Conservation (phyloP, 2,797 vertebrate genomes). For the Gymnopithys bicolor region DNA sequence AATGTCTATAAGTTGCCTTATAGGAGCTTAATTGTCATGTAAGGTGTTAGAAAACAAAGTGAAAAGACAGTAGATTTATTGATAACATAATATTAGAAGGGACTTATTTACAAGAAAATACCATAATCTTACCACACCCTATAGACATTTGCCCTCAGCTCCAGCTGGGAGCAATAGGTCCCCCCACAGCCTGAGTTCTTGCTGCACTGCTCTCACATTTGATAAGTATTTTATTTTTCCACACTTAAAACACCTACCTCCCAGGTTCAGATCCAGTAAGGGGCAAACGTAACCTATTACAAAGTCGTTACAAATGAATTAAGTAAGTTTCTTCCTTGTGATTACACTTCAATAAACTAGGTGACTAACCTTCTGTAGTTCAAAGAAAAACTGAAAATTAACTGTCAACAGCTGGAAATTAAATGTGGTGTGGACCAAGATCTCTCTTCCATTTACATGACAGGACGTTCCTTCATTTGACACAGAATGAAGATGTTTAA, state of each 20-base stretch:
- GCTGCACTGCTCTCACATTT: background rate
- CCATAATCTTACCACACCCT: background rate
- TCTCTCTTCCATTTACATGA: background rate
- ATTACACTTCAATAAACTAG: background rate
- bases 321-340: background rate
- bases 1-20: background rate
- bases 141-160: background rate
- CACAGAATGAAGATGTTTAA: background rate
- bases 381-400: background rate
- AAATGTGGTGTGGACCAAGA: background rate
- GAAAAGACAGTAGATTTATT: background rate
- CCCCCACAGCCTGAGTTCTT: background rate
- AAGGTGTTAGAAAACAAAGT: background rate
- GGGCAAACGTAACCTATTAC: background rate
- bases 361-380: background rate
- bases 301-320: background rate
- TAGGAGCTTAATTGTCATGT: background rate
- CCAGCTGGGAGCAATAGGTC: rapidly evolving
- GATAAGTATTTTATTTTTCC: background rate
- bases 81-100: background rate
- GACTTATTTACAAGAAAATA: background rate
- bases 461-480: background rate
- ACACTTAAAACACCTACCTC: background rate
- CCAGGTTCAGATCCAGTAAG: background rate
- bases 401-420: background rate